phyloP scores from a whole-genome alignment of 2,113 vertebrate genomes.

The Ivindomyrus marchei region DNA sequence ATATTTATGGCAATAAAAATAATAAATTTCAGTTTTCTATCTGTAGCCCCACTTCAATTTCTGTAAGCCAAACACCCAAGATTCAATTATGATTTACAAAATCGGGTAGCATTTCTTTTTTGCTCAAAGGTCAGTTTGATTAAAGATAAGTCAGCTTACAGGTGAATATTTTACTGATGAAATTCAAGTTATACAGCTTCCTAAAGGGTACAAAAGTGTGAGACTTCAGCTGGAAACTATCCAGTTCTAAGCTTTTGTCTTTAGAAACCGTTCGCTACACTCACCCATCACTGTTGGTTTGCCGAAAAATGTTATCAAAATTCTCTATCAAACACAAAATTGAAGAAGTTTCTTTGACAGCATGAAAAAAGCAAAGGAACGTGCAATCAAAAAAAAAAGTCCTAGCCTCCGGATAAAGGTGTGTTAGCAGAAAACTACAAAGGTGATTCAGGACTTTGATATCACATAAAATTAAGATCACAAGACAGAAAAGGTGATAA shows the following conservation, averaged over 20 bases:
- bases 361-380: background rate
- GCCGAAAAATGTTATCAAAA: background rate
- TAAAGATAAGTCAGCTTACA: too few species aligned
- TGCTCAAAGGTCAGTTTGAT: too few species aligned
- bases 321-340: background rate
- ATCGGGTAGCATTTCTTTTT: too few species aligned
- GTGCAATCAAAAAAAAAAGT: background rate
- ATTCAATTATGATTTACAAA: too few species aligned
- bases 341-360: background rate
- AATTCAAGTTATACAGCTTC: background rate
- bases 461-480: constrained; percentile 2
- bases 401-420: constrained; percentile 2
- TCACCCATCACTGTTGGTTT: background rate
- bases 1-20: background rate
- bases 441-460: background rate
- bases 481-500: constrained; percentile 7
- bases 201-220: background rate
- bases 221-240: background rate
- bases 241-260: background rate
- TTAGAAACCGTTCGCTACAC: background rate
- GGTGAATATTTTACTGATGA: too few species aligned
- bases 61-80: background rate
- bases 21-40: background rate
- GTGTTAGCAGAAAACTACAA: constrained; percentile 2
- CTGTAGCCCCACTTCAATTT: background rate